Evolutionary conservation across 2,113 vertebrate species (phyloP).

Genomic region (Labrus mixtus): DNA sequence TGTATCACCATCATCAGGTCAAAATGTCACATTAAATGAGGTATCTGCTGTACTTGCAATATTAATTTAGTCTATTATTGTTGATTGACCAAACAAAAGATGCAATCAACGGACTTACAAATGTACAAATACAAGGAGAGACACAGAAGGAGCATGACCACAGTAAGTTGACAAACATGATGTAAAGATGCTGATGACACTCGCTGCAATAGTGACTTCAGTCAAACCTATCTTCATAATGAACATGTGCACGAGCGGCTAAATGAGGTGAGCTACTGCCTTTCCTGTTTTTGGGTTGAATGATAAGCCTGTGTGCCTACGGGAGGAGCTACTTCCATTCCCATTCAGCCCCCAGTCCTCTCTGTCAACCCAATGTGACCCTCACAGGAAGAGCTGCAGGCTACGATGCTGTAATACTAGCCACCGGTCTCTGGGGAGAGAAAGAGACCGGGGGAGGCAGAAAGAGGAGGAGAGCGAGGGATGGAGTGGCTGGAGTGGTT

Average conservation of each 20-base stretch:
- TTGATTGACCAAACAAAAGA: no score
- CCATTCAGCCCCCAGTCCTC: constrained; percentile 44
- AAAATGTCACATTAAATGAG: no score
- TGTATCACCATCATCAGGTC: no score
- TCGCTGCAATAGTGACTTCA: constrained; percentile 39
- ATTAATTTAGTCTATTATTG: no score
- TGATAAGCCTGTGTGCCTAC: constrained; percentile 27
- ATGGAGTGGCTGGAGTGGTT: constrained; percentile 39
- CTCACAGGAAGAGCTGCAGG: constrained; percentile 70
- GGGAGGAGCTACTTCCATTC: constrained; percentile 45
- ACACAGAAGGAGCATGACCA: background rate
- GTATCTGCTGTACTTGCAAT: no score
- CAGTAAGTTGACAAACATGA: constrained; percentile 23
- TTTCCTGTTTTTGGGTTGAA: constrained; percentile 39
- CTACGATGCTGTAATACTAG: constrained; percentile 60
- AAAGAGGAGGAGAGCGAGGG: constrained; percentile 41
- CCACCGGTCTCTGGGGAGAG: constrained; percentile 51
- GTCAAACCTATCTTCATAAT: constrained; percentile 37
- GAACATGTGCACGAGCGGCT: constrained; percentile 20
- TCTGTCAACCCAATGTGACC: constrained; percentile 66
- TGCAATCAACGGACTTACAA: background rate
- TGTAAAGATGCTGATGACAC: constrained; percentile 52
- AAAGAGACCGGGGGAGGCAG: constrained; percentile 20
- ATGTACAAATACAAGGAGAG: background rate
- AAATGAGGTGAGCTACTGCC: constrained; percentile 16